These are phyloP conservation scores for Motacilla tschutschensis DNA, from an alignment of 2,113 vertebrate genomes.

Conservation along the genomic window DNA sequence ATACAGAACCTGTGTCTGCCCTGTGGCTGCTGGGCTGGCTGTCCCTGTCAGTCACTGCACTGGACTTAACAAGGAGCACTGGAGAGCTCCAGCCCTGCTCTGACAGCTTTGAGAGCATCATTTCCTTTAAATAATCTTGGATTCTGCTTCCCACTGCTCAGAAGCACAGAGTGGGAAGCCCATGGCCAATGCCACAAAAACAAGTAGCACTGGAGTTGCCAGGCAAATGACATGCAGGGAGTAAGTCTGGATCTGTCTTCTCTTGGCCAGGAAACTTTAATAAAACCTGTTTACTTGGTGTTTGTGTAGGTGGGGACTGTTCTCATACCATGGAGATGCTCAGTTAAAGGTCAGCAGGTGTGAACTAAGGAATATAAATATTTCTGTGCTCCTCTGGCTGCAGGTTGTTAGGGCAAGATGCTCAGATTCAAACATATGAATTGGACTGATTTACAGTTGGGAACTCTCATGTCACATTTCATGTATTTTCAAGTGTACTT, in stretches of 20 bases:
- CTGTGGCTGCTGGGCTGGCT: background rate
- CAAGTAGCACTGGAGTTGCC: background rate
- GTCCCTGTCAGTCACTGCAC: background rate
- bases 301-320: background rate
- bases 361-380: background rate
- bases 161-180: background rate
- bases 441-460: background rate
- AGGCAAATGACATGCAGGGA: background rate
- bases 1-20: background rate
- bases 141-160: background rate
- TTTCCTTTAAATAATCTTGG: background rate
- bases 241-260: background rate
- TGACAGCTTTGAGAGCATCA: background rate
- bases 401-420: background rate
- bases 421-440: background rate
- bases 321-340: background rate
- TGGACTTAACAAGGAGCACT: background rate
- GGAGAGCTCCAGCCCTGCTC: background rate
- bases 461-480: background rate
- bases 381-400: background rate
- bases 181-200: background rate
- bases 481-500: background rate
- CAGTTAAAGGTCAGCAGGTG: constrained; percentile 9
- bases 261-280: background rate
- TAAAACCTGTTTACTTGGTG: background rate